These are phyloP conservation scores for Neuroterus valhalla DNA, from an alignment of 1,140 invertebrate genomes.

Conservation along the genomic window DNA sequence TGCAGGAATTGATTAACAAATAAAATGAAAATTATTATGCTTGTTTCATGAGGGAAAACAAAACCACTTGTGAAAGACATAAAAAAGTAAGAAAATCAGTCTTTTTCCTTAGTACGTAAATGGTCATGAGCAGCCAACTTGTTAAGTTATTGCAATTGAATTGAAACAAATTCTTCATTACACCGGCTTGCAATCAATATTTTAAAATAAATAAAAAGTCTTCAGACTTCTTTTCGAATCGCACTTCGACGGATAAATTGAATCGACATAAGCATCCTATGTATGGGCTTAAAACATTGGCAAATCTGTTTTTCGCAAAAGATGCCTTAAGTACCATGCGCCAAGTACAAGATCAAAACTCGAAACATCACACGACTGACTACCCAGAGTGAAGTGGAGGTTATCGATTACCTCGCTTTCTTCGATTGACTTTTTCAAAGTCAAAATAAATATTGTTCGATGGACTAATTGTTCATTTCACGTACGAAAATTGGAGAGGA, in stretches of 20 bases:
- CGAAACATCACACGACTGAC: conserved; percentile 47
- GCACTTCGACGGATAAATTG: conserved; percentile 15
- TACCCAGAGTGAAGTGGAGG: conserved; percentile 42
- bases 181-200: not conserved
- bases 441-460: conserved; percentile 27
- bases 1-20: not conserved
- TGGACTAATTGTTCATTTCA: conserved; percentile 30
- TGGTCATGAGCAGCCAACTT: conserved; percentile 19
- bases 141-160: not conserved
- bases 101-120: conserved; percentile 6
- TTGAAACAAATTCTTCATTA: not conserved
- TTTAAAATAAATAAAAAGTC: not conserved
- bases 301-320: conserved; percentile 39
- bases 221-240: conserved; percentile 18
- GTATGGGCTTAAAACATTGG: not conserved
- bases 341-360: conserved; percentile 52
- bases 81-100: conserved; percentile 14
- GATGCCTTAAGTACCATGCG: conserved; percentile 54
- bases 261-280: conserved; percentile 12
- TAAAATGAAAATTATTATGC: not conserved
- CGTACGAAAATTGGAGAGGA: conserved; percentile 23
- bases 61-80: not conserved
- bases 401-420: conserved; percentile 34
- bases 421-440: conserved; percentile 23
- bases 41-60: not conserved